Conservation (phyloP, 2,797 vertebrate genomes). For the Peromyscus aztecus region DNA sequence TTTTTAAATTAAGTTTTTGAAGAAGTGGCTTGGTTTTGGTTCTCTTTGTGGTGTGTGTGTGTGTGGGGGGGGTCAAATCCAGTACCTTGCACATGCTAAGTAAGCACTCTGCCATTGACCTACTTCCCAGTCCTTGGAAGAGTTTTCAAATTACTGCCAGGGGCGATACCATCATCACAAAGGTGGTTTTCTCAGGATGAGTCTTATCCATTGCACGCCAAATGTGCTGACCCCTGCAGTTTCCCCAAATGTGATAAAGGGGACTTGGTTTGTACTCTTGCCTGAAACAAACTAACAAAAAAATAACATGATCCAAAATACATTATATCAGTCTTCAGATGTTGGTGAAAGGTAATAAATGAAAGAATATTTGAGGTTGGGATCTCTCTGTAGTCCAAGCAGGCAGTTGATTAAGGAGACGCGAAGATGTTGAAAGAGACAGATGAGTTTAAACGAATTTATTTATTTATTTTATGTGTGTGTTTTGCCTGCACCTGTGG, state of each 20-base stretch:
- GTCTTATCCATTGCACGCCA: neutral
- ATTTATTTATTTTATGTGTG: neutral
- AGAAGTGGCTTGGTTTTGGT: neutral
- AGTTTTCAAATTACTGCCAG: neutral
- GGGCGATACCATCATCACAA: neutral
- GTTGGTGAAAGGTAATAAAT: neutral
- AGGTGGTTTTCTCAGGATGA: neutral
- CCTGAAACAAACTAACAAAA: neutral
- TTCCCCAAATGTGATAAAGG: neutral
- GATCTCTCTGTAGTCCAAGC: neutral
- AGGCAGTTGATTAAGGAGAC: neutral
- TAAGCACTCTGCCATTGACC: neutral
- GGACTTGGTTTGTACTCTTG: no score
- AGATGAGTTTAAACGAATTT: neutral
- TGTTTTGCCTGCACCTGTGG: neutral
- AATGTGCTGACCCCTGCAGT: neutral
- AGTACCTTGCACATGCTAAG: neutral
- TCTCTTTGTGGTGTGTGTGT: neutral
- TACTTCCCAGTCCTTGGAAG: neutral
- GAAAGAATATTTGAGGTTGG: neutral
- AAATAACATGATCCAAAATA: neutral
- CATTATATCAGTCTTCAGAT: slow-evolving; percentile 21
- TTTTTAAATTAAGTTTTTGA: slow-evolving; percentile 8
- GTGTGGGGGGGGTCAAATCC: neutral
- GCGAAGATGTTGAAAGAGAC: neutral